Percentiles rank a stretch among this genome's conserved stretches.
phyloP scores from a whole-genome alignment of 2,113 vertebrate genomes.

The Oenanthe melanoleuca region DNA sequence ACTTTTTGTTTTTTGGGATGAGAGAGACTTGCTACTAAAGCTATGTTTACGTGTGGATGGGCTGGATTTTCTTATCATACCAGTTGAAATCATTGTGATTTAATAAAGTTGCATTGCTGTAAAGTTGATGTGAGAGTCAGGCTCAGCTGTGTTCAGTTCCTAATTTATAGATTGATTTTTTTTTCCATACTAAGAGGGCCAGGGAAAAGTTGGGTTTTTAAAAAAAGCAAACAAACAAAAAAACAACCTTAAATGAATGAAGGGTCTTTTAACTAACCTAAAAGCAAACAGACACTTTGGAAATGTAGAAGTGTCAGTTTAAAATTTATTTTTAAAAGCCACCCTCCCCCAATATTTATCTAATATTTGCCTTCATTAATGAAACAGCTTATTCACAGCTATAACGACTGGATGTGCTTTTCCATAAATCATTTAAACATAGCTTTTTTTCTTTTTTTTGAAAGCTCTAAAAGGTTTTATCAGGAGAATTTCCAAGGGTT shows the following conservation, averaged over 20 bases:
- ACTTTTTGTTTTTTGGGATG: conserved; percentile 56
- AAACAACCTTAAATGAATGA: conserved; percentile 15
- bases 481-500: conserved; percentile 73
- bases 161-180: conserved; percentile 54
- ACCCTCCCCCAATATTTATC: conserved; percentile 36
- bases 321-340: conserved; percentile 68
- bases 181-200: conserved; percentile 38
- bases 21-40: conserved; percentile 66
- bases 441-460: conserved; percentile 48
- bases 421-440: conserved; percentile 66
- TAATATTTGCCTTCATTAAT: conserved; percentile 81
- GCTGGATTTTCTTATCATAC: conserved; percentile 53
- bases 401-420: conserved; percentile 78
- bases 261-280: conserved; percentile 63
- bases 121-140: conserved; percentile 51
- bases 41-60: conserved; percentile 70
- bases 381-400: conserved; percentile 78
- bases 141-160: conserved; percentile 69
- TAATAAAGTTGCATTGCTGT: conserved; percentile 34
- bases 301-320: conserved; percentile 71
- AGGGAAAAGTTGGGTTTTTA: neutral
- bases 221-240: neutral
- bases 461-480: conserved; percentile 65
- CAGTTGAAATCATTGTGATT: conserved; percentile 57
- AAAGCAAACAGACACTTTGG: conserved; percentile 72